Evolutionary conservation across 1,140 invertebrate genomes (phyloP), one percentile per base, ranked within the genome.

Genomic region (Schlechtendalia chinensis): DNA sequence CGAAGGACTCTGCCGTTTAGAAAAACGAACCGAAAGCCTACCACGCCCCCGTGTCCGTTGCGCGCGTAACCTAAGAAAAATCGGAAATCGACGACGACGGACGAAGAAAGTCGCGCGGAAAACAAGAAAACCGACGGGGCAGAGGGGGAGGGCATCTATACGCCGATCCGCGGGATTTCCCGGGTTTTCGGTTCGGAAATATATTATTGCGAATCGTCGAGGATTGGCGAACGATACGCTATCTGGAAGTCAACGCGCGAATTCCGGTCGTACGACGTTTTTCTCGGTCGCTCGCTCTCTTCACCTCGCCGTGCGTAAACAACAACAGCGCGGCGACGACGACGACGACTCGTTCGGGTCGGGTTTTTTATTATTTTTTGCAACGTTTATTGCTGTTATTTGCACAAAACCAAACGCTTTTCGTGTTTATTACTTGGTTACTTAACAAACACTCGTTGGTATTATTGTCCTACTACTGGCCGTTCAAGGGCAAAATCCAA

Each of bases 401-500:
- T 69, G 12, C 39, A 16, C 14, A 0, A 69, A 69, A 24, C 65
- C 1, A 3, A 50, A 69, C 5, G 24, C 45, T 50, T 69, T 24
- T 69, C 22, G 22, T 47, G 24, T 0, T 5, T 54, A 54, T n/a
- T 16, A 50, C 12, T 53, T 53, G 4, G 5, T 22, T 54, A 29
- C 14, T 45, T 22, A 65, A 67, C 32, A 45, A 67, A 67, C n/a
- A 45, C 16, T 11, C 29, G 45, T 16, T 14, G 32, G n/a, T n/a
- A n/a, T 22, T 67, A 22, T 45, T 47, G 17, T 47, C 22, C 6
- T 69, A 47, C 39, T 47, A 69, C n/a, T 24, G 50, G 56, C 67
- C 6, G n/a, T 58, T 61, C 74, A 77, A 77, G 74, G 74, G 56
- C 56, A 47, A 59, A 59, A 61, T 61, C 14, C 32, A 77, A 58